A percentile compares a stretch with the other conserved stretches of the same genome.
Evolutionary conservation across 2,797 vertebrate species (phyloP).

Genomic region (Dicrostonyx torquatus): DNA sequence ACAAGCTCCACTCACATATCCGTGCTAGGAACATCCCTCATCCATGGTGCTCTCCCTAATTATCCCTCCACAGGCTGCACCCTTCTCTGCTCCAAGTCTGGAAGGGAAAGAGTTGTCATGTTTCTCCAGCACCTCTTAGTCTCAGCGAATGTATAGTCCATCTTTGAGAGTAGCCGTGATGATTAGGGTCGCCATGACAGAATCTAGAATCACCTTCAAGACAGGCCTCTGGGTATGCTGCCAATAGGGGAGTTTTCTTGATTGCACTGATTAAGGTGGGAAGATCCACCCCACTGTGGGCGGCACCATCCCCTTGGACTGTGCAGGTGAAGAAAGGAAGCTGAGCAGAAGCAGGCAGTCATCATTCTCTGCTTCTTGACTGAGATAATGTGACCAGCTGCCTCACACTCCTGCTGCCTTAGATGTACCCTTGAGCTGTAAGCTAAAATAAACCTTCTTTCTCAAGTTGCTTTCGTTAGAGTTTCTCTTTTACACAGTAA

Average conservation of each 20-base stretch:
- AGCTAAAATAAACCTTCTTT: neutral
- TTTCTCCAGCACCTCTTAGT: no score
- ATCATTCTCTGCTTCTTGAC: neutral
- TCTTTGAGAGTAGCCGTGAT: neutral
- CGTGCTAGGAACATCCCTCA: neutral
- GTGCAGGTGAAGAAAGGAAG: neutral
- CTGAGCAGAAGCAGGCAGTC: neutral
- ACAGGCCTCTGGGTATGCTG: neutral
- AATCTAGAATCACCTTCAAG: neutral
- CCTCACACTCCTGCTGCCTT: neutral
- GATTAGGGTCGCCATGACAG: neutral
- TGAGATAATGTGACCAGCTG: neutral
- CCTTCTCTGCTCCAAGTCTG: neutral
- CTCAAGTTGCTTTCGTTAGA: neutral
- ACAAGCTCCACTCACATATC: fast-evolving
- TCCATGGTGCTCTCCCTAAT: neutral
- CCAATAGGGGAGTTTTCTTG: neutral
- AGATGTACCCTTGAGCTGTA: neutral
- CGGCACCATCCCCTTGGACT: neutral
- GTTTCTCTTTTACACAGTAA: neutral
- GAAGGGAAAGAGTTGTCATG: neutral
- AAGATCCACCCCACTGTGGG: neutral
- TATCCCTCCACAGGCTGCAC: neutral
- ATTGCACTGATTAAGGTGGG: neutral
- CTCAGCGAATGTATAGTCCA: neutral